A percentile compares a stretch with the other conserved stretches of the same genome.
Conservation (phyloP, 2,888 invertebrate genomes). For the Steromphala cineraria region DNA sequence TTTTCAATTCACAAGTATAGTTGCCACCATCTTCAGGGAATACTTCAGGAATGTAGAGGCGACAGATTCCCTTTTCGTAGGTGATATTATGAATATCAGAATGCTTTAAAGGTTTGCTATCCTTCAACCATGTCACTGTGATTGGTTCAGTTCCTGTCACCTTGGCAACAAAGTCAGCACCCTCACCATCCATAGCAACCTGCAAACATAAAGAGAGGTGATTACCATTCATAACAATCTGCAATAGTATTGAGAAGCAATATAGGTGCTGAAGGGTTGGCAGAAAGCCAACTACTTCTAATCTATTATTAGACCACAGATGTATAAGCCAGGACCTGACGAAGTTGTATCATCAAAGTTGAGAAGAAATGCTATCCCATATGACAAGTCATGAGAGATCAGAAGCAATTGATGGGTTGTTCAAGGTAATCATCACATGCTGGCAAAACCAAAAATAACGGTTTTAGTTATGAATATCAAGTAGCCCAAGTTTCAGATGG, state of each 20-base stretch:
- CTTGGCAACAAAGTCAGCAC: constrained; percentile 67
- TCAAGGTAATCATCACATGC: background rate
- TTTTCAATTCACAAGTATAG: constrained; percentile 84
- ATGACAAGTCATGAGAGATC: background rate
- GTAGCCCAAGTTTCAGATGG: no score
- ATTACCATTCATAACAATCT: no score
- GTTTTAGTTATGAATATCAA: no score
- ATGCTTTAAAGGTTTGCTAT: constrained; percentile 84
- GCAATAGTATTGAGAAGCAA: no score
- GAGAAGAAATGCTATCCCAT: background rate
- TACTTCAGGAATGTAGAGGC: constrained; percentile 86
- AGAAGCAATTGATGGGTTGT: background rate
- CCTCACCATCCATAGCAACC: constrained; percentile 67
- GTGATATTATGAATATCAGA: constrained; percentile 86
- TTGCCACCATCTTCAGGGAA: constrained; percentile 85
- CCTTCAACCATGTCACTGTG: constrained; percentile 69
- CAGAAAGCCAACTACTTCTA: background rate
- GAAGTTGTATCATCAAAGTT: background rate
- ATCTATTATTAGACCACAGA: background rate
- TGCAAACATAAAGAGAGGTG: constrained; percentile 26
- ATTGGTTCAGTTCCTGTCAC: constrained; percentile 71
- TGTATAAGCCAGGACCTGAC: background rate
- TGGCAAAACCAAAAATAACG: background rate
- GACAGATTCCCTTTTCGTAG: constrained; percentile 70
- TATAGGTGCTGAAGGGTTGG: background rate